Evolutionary conservation across 1,140 invertebrate genomes (phyloP), one percentile per base, ranked within the genome.

Genomic region (Rhynchophorus ferrugineus): DNA sequence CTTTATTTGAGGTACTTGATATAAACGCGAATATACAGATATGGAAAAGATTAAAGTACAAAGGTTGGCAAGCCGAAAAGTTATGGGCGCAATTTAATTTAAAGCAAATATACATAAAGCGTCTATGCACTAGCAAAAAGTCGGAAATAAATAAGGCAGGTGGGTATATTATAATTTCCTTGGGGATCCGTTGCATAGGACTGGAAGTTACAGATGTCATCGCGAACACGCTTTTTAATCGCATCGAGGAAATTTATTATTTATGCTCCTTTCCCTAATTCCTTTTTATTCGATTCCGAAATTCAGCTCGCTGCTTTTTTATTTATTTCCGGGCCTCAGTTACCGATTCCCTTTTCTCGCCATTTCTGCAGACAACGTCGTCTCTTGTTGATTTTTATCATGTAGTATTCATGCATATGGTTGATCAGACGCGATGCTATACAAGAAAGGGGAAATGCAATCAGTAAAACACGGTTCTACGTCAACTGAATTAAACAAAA

Each of bases 121-220:
- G 44, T 46, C 51, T 54, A 54, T 46, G 51, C 44, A 54, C 41
- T 34, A 47, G 43, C 39, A 47, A 54, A 52, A 45, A 44, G 33
- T 22, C 37, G 17, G 34, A 24, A 42, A 52, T 49, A 52, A 52
- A 54, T 24, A 54, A 54, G 51, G 46, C 46, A 54, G 43, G 51
- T 54, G 37, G 51, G 51, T 37, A 54, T 54, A 54, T 54, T 33
- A 54, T 54, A 54, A 54, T 54, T 54, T 54, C 51, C 51, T 54
- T 22, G 45, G 51, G 51, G 51, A 54, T 54, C 45, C 37, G 44
- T 29, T 42, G 44, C 44, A 47, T 54, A 54, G 43, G 51, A 54
- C 51, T 18, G 13, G 44, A 52, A 13, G 51, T 35, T 21, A 47
- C 43, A 54, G 44, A 54, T 54, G 51, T 54, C 51, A 54, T 54